Evolutionary conservation across 2,888 invertebrate species (phyloP).

Genomic region (Achlya flavicornis): DNA sequence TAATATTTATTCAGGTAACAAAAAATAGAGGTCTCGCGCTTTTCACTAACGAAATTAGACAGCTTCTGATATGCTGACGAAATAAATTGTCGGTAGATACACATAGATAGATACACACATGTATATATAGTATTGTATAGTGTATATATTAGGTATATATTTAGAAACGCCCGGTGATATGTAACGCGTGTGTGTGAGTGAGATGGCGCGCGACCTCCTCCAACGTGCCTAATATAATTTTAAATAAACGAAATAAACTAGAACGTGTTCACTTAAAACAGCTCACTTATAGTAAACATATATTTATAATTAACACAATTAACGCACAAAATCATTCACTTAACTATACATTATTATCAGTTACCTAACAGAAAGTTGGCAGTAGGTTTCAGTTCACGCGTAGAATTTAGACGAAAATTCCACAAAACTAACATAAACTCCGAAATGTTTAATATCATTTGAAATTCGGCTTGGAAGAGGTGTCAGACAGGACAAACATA

Average conservation of each 20-base stretch:
- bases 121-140: conserved; percentile 33
- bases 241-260: conserved; percentile 81
- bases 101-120: conserved; percentile 26
- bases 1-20: conserved; percentile 84
- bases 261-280: conserved; percentile 72
- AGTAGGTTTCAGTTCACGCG: conserved; percentile 75
- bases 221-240: conserved; percentile 71
- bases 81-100: conserved; percentile 23
- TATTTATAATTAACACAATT: conserved; percentile 77
- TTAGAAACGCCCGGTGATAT: conserved; percentile 58
- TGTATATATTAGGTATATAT: conserved; percentile 38
- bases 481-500: conserved; percentile 31
- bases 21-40: conserved; percentile 73
- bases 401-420: conserved; percentile 51
- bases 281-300: conserved; percentile 73
- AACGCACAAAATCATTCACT: conserved; percentile 75
- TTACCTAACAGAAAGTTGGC: conserved; percentile 76
- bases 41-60: conserved; percentile 37
- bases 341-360: conserved; percentile 56
- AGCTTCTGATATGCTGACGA: conserved; percentile 64
- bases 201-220: conserved; percentile 29
- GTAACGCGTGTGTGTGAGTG: conserved; percentile 32
- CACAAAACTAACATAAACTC: conserved; percentile 55
- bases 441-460: conserved; percentile 67
- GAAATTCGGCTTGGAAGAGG: conserved; percentile 66